phyloP scores from a whole-genome alignment of 2,888 invertebrate species.

The Hemithea aestivaria region DNA sequence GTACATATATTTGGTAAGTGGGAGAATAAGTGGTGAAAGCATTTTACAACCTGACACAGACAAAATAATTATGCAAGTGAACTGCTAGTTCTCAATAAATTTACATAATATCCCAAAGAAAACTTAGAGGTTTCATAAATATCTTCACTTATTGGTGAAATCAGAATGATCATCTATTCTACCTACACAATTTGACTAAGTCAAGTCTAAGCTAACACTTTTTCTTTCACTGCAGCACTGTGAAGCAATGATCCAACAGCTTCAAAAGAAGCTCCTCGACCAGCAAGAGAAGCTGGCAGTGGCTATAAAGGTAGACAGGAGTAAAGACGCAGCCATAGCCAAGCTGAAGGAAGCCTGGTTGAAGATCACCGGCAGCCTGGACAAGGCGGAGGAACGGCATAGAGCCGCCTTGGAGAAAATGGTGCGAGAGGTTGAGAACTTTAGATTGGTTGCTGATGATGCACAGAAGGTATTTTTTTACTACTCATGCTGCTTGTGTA shows the following conservation, averaged over 20 bases:
- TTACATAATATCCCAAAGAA: too few species aligned
- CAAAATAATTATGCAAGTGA: too few species aligned
- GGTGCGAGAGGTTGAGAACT: slow-evolving; percentile 74
- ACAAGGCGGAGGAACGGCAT: slow-evolving; percentile 70
- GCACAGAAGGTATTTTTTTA: slow-evolving; percentile 57
- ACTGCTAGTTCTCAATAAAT: too few species aligned
- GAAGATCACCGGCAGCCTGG: slow-evolving; percentile 64
- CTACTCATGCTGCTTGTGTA: too few species aligned
- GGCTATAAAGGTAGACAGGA: slow-evolving; percentile 86
- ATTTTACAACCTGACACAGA: too few species aligned
- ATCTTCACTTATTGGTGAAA: too few species aligned
- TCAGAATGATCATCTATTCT: too few species aligned
- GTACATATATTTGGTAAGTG: too few species aligned
- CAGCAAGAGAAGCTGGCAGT: slow-evolving; percentile 89
- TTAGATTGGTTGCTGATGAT: slow-evolving; percentile 59
- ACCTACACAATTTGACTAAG: too few species aligned
- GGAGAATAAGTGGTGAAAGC: too few species aligned
- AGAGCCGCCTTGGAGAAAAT: slow-evolving; percentile 66
- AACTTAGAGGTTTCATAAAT: too few species aligned
- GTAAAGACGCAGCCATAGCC: slow-evolving; percentile 84
- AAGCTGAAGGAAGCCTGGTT: slow-evolving; percentile 83
- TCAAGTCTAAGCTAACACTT: too few species aligned
- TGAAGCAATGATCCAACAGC: slow-evolving; percentile 85
- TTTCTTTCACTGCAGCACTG: slow-evolving; percentile 87
- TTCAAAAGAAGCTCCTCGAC: slow-evolving; percentile 86